Percentiles rank a stretch among this genome's conserved stretches.
Evolutionary conservation across 1,140 invertebrate genomes (phyloP).

Genomic region (Trichoplusia ni): DNA sequence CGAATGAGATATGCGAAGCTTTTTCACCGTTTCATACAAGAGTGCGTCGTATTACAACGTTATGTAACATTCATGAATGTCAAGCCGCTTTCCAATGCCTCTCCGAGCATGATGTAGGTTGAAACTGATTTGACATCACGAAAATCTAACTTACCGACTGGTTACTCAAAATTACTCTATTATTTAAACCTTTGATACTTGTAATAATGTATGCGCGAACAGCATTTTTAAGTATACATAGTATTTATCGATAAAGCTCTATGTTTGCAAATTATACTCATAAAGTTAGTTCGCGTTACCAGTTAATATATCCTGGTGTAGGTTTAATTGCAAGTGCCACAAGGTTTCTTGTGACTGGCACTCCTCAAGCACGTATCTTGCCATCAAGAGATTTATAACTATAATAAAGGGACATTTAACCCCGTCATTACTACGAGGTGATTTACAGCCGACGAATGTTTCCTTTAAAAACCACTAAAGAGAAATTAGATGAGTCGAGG

Average conservation of each 20-base stretch:
- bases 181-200: no score
- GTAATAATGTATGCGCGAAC: no score
- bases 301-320: no score
- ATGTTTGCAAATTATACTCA: no score
- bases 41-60: background rate
- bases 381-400: background rate
- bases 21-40: background rate
- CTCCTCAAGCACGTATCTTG: no score
- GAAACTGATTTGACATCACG: slow-evolving; percentile 2
- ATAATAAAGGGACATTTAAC: background rate
- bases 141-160: background rate
- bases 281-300: no score
- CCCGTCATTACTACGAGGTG: background rate
- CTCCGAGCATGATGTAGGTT: background rate
- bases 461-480: background rate
- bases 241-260: no score
- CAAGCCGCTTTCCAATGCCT: background rate
- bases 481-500: background rate
- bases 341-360: no score
- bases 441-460: background rate
- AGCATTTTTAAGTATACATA: no score
- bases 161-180: no score
- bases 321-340: no score
- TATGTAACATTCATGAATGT: slow-evolving; percentile 9
- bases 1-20: background rate